phyloP scores from a whole-genome alignment of 2,888 invertebrate genomes.

The Spodoptera exigua region DNA sequence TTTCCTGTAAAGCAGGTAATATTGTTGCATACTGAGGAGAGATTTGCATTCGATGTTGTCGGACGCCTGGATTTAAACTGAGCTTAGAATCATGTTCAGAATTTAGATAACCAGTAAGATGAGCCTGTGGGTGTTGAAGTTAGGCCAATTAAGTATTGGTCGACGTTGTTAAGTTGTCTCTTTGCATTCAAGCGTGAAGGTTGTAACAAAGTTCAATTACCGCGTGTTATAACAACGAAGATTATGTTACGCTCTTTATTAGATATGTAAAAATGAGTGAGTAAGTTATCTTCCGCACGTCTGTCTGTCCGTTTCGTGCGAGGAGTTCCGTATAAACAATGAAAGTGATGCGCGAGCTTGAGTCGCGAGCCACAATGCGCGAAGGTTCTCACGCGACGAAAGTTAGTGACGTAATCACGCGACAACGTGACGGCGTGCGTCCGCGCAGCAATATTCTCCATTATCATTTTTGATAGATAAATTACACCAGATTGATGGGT shows the following conservation, averaged over 20 bases:
- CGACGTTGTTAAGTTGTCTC: constrained; percentile 8
- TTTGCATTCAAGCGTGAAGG: not conserved
- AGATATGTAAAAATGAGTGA: constrained; percentile 34
- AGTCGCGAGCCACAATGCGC: constrained; percentile 62
- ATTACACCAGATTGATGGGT: constrained; percentile 30
- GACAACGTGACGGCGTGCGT: constrained; percentile 50
- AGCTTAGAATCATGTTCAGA: constrained; percentile 32
- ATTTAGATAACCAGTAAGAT: constrained; percentile 39
- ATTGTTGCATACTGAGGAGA: constrained; percentile 31
- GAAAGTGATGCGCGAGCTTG: constrained; percentile 81
- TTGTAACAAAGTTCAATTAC: constrained; percentile 1
- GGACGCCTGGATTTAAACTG: constrained; percentile 39
- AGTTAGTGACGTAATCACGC: constrained; percentile 78
- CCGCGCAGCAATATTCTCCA: constrained; percentile 21
- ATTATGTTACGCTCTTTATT: constrained; percentile 34
- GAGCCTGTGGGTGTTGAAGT: constrained; percentile 29
- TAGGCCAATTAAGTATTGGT: constrained; percentile 19
- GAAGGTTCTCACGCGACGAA: constrained; percentile 85
- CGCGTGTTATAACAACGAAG: constrained; percentile 11
- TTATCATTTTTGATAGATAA: constrained; percentile 51
- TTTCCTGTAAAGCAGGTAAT: constrained; percentile 40
- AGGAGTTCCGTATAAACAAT: constrained; percentile 74
- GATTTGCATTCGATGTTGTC: constrained; percentile 22
- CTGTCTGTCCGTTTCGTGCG: constrained; percentile 50
- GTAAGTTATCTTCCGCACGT: constrained; percentile 54